Conservation (phyloP, 2,888 invertebrate genomes). For the Drosophila tripunctata region DNA sequence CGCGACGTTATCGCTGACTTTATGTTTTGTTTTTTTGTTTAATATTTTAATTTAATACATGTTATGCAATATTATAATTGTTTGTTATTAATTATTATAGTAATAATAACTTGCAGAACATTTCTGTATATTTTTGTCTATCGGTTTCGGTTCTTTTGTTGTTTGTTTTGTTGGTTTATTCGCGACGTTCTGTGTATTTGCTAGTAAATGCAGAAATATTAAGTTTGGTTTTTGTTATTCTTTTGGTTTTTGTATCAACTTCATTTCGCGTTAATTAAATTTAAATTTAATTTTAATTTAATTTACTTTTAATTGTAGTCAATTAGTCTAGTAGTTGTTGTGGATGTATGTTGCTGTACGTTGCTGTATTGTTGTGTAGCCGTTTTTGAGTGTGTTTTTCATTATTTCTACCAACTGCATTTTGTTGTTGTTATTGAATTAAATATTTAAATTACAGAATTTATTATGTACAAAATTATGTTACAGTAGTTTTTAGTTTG, state of each 20-base stretch:
- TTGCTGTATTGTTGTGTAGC: neutral
- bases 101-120: conserved; percentile 12
- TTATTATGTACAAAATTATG: conserved; percentile 75
- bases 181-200: conserved; percentile 58
- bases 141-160: conserved; percentile 35
- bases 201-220: conserved; percentile 81
- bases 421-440: neutral
- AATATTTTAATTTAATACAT: conserved; percentile 59
- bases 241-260: conserved; percentile 41
- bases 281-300: conserved; percentile 48
- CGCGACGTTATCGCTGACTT: conserved; percentile 1
- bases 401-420: neutral
- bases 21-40: conserved; percentile 12
- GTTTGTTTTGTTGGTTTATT: conserved; percentile 30
- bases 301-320: conserved; percentile 58
- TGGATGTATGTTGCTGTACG: conserved; percentile 3
- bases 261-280: conserved; percentile 50
- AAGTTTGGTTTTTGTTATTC: conserved; percentile 33
- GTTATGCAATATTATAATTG: conserved; percentile 62
- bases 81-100: conserved; percentile 18
- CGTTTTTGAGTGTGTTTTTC: conserved; percentile 2
- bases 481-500: conserved; percentile 57
- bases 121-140: conserved; percentile 11
- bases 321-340: conserved; percentile 73
- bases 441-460: conserved; percentile 66